phyloP scores from a whole-genome alignment of 2,113 vertebrate species.

The Hemibagrus wyckioides region DNA sequence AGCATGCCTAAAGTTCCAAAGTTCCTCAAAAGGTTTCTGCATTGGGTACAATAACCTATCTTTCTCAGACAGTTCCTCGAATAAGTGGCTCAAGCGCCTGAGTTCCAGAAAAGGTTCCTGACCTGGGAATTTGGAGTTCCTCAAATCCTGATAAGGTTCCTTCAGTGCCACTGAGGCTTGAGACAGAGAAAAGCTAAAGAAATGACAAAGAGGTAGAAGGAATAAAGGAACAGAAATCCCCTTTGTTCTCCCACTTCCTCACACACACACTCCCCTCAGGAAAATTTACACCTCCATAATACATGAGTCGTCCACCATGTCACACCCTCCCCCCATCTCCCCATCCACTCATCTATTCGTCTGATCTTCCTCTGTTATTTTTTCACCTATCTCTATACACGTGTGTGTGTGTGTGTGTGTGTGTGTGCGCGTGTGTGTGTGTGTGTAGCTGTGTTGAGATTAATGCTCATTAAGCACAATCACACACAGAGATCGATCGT shows the following conservation, averaged over 20 bases:
- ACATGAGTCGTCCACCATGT: conserved; percentile 2
- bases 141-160: neutral
- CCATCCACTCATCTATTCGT: neutral
- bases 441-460: neutral
- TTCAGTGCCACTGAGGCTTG: neutral
- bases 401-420: conserved; percentile 50
- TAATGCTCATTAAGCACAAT: conserved; percentile 5
- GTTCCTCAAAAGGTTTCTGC: neutral
- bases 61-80: neutral
- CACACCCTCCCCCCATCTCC: neutral
- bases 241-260: neutral
- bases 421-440: conserved; percentile 41
- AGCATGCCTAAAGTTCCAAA: neutral
- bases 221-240: neutral
- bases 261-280: neutral
- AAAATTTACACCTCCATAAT: conserved; percentile 21
- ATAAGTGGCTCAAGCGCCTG: neutral
- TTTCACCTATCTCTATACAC: conserved; percentile 31
- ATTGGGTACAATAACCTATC: neutral
- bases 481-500: neutral
- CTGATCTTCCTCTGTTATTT: conserved; percentile 6
- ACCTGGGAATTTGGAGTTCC: neutral
- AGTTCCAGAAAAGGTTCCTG: neutral
- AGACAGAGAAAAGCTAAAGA: neutral
- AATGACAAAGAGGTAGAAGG: no score